Evolutionary conservation across 2,797 vertebrate species (phyloP).

Genomic region (Menidia menidia): DNA sequence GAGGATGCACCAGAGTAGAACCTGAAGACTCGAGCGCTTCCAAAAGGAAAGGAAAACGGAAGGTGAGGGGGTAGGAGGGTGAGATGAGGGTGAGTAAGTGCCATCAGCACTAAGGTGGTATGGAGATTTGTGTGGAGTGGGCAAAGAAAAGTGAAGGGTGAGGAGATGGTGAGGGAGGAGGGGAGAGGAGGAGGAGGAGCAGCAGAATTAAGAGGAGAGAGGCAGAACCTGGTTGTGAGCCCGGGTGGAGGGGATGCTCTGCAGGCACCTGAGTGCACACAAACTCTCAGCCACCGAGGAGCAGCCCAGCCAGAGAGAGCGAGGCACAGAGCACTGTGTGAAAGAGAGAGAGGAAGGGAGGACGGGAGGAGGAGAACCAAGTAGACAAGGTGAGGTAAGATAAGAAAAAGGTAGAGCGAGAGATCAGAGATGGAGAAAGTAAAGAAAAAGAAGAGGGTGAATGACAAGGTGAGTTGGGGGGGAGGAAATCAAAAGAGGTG

Average conservation of each 20-base stretch:
- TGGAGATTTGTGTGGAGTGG: constrained; percentile 59
- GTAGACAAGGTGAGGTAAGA: constrained; percentile 73
- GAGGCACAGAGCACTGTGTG: constrained; percentile 99
- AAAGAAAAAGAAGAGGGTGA: constrained; percentile 53
- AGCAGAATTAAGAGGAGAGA: constrained; percentile 95
- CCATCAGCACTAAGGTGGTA: constrained; percentile 55
- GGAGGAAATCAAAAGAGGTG: constrained; percentile 57
- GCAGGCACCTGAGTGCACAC: constrained; percentile 99
- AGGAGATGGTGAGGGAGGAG: constrained; percentile 61
- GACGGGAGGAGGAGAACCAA: constrained; percentile 82
- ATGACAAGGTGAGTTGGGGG: constrained; percentile 44
- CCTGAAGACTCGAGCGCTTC: constrained; percentile 64
- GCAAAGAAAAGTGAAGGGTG: constrained; percentile 66
- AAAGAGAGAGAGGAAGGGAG: constrained; percentile 92
- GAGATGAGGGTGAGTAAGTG: constrained; percentile 45
- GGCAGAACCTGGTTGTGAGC: constrained; percentile 91
- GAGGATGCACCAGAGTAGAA: constrained; percentile 64
- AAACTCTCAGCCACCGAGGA: constrained; percentile 99
- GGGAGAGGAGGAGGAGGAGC: constrained; percentile 57
- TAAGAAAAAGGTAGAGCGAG: constrained; percentile 59
- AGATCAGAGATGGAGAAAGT: constrained; percentile 65
- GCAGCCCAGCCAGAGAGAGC: constrained; percentile 99
- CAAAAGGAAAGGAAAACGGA: constrained; percentile 64
- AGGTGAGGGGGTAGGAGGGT: constrained; percentile 64
- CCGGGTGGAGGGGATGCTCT: constrained; percentile 99